These are phyloP conservation scores for Xanthostigma xanthostigma DNA, from an alignment of 2,888 invertebrate species.

Conservation along the genomic window DNA sequence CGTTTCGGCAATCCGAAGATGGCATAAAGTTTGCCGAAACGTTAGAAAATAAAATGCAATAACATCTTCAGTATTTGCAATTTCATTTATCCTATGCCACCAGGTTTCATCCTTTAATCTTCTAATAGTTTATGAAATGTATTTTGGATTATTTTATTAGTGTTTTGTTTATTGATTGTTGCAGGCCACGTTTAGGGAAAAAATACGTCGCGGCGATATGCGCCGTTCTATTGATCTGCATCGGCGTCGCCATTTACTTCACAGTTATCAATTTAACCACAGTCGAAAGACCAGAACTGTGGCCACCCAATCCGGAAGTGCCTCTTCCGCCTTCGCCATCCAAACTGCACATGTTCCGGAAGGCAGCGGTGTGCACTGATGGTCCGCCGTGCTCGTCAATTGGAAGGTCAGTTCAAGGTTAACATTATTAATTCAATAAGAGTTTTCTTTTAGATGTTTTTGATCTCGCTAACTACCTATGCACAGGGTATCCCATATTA, in stretches of 20 bases:
- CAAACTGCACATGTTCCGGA: constrained; percentile 44
- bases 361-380: constrained; percentile 66
- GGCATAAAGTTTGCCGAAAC: too few species aligned
- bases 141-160: too few species aligned
- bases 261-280: background rate
- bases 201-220: constrained; percentile 15
- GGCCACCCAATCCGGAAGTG: constrained; percentile 50
- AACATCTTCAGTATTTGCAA: too few species aligned
- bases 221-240: constrained; percentile 13
- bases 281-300: constrained; percentile 17
- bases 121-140: too few species aligned
- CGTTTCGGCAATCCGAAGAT: too few species aligned
- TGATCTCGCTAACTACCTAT: too few species aligned
- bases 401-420: constrained; percentile 43
- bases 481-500: too few species aligned
- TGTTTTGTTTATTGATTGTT: constrained; percentile 8
- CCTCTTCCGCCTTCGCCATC: constrained; percentile 51
- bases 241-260: constrained; percentile 13
- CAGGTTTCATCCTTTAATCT: too few species aligned
- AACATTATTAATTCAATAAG: too few species aligned
- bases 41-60: too few species aligned
- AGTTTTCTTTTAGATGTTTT: too few species aligned
- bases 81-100: too few species aligned
- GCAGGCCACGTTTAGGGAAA: constrained; percentile 16
- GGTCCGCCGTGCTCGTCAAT: constrained; percentile 58